Base-by-base conservation (phyloP, 2,888 invertebrate species). In the Xestia xanthographa region DNA sequence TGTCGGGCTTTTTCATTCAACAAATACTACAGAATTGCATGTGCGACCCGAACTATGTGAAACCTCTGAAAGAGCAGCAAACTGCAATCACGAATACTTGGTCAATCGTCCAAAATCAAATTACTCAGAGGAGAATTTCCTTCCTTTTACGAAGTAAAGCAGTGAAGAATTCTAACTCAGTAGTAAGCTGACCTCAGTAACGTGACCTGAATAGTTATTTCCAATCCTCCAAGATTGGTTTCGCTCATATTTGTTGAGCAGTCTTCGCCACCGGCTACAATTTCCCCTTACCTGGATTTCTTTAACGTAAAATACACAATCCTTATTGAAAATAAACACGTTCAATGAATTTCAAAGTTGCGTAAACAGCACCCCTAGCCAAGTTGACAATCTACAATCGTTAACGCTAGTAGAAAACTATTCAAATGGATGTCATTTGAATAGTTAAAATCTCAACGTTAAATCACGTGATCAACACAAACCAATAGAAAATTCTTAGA, bases 201-300 rank as follows among this genome's bases (percentile, higher is more conserved):
- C 63, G 43, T 82, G 79, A 58, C 50, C 50, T 53, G 82, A 82
- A 82, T 79, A 68, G 11, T 50, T 53, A 68, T 65, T 34, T 68
- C 66, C 63, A 82, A 75, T 68, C 63, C 8, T 34, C 58, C 29
- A 50, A 65, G 67, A 82, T 82, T 79, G 76, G 48, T 81, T 80
- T 53, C 56, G 12, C 5, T 53, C 26, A 75, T 81, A 75, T 79
- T 81, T 74, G 75, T 41, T 8, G 48, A 65, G 56, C 53, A 71
- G 43, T 50, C 56, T 29, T 26, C 26, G 62, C 80, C 62, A 66
- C 4, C 38, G 81, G 56, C 66, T 66, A 63, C 43, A 60, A 73
- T 56, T 50, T 72, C 14, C 29, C 8, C n/a, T 66, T 41, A 56
- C 29, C 45, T 72, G 66, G 26, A 66, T 80, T 78, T 67, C 43